Conservation (phyloP, 2,888 invertebrate species). For the Pecten maximus region DNA sequence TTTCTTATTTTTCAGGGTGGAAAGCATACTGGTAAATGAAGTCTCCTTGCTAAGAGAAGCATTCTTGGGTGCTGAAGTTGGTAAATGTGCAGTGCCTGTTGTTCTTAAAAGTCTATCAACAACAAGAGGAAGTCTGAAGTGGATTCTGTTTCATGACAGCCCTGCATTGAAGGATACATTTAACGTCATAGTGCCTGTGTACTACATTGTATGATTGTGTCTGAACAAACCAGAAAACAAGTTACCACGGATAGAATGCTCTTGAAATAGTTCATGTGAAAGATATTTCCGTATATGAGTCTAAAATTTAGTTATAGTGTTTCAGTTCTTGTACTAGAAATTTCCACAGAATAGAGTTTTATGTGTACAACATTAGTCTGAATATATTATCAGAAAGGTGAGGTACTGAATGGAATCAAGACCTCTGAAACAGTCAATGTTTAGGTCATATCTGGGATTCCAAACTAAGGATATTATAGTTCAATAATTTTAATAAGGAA, state of each 20-base stretch:
- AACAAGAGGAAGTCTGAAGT: background rate
- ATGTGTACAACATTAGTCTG: too few species aligned
- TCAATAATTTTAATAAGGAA: background rate
- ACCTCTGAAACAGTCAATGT: background rate
- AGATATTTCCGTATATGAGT: background rate
- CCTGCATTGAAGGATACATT: background rate
- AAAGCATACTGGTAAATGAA: constrained; percentile 15
- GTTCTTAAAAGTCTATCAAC: background rate
- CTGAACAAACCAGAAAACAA: background rate
- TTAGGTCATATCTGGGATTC: too few species aligned
- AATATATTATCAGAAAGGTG: background rate
- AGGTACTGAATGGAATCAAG: background rate
- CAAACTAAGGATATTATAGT: background rate
- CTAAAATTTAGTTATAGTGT: background rate
- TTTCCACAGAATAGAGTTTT: background rate
- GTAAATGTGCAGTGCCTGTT: background rate
- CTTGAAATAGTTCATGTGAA: background rate
- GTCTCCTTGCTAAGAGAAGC: background rate
- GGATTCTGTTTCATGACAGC: background rate
- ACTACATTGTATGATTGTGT: background rate
- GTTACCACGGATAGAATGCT: background rate
- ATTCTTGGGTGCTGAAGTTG: background rate
- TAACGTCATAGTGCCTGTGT: background rate
- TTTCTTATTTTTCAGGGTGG: background rate
- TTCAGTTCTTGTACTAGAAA: background rate